Evolutionary conservation across 2,113 vertebrate species (phyloP), one percentile per base, ranked within the genome.

Genomic region (Mionectes macconnelli): DNA sequence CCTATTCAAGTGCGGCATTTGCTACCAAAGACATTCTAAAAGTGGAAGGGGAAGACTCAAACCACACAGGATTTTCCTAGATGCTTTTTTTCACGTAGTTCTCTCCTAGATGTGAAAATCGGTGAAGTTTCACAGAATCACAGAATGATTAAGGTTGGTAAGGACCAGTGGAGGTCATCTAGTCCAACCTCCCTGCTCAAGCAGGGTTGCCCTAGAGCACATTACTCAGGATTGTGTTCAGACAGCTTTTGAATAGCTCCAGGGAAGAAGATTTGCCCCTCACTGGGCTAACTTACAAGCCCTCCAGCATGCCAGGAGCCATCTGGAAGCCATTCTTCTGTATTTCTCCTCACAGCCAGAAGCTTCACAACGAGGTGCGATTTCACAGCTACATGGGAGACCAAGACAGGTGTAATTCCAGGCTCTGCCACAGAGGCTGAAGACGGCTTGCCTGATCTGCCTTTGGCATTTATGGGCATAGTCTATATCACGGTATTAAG

Each of bases 21-120:
- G 0, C 17, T 19, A 63, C 30, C 49, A 39, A 79, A 56, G 57
- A 45, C 9, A 4, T 47, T 67, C 83, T 66, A 33, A 22, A 88
- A 62, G 33, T 5, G 3, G 5, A 87, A 45, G 9, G 63, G 44
- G 22, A 80, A 62, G 62, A 64, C 13, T 72, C 49, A 93, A 52
- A 74, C 15, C 33, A 56, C n/a, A 4, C 40, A 50, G 30, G 18
- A 75, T 57, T 89, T 73, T 63, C 55, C 30, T 31, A 53, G 10
- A 60, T 27, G n/a, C 2, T 8, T 24, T 53, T 44, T n/a, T 20
- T 3, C 0, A 3, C 66, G 14, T 7, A 12, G 1, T n/a, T 66
- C 37, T 53, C 30, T 16, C 42, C 60, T 24, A 47, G 19, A 37
- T 31, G 52, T 19, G 30, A 50, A 73, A 80, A 56, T 50, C 19